Conservation (phyloP, 2,113 vertebrate genomes). For the Urocynchramus pylzowi region DNA sequence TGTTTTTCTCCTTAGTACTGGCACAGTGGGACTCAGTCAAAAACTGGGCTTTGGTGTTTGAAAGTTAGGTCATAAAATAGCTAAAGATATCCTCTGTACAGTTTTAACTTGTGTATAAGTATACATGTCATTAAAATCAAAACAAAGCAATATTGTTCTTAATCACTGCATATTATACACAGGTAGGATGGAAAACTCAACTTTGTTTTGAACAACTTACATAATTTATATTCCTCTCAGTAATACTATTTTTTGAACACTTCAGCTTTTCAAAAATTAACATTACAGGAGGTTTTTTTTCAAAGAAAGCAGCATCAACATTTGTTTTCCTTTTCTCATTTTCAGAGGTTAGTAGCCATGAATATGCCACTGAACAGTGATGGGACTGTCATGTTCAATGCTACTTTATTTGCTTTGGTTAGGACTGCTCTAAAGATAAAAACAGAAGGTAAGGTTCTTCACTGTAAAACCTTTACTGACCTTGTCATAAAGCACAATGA, state of each 20-base stretch:
- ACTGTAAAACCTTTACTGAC: neutral
- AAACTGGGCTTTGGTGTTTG: neutral
- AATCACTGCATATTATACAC: neutral
- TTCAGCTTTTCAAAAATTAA: neutral
- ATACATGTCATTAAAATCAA: neutral
- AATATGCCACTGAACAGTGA: conserved; percentile 99
- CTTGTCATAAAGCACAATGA: neutral
- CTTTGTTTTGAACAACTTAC: neutral
- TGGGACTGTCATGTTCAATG: conserved; percentile 98
- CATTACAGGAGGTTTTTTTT: neutral
- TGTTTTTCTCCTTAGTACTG: neutral
- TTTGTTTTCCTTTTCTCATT: conserved; percentile 39
- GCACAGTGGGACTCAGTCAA: neutral
- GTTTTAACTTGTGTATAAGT: neutral
- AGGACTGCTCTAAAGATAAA: conserved; percentile 98
- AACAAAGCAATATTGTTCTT: neutral
- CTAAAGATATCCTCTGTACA: neutral
- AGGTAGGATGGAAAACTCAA: neutral
- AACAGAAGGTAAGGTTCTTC: conserved; percentile 87
- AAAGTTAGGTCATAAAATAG: neutral
- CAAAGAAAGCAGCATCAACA: neutral
- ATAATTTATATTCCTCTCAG: neutral
- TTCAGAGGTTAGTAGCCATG: conserved; percentile 96
- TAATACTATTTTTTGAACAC: neutral
- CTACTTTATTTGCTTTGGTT: conserved; percentile 95